A percentile compares a stretch with the other conserved stretches of the same genome.
phyloP scores from a whole-genome alignment of 2,113 vertebrate species.

The Casuarius casuarius region DNA sequence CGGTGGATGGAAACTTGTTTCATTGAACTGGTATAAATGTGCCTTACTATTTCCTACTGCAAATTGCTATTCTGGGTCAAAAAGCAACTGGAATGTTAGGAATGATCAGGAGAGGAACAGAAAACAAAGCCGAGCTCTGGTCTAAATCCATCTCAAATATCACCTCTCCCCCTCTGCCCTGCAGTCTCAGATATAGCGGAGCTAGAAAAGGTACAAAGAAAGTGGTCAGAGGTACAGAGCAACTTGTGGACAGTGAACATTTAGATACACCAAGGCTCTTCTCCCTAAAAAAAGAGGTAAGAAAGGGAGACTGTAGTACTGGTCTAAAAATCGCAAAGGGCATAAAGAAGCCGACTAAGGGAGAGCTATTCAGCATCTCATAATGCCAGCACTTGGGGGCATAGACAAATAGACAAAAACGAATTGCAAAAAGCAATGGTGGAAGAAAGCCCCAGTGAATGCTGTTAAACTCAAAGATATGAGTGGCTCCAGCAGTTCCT shows the following conservation, averaged over 20 bases:
- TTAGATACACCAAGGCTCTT: background rate
- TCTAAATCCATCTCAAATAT: background rate
- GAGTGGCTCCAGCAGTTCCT: background rate
- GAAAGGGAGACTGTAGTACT: background rate
- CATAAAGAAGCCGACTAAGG: background rate
- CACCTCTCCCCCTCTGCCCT: background rate
- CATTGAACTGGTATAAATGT: background rate
- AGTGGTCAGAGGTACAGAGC: background rate
- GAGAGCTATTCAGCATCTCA: background rate
- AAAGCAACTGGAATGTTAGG: slow-evolving; percentile 29
- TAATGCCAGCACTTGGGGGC: background rate
- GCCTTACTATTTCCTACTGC: background rate
- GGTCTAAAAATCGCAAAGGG: background rate
- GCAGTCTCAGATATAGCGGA: background rate
- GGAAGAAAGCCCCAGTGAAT: background rate
- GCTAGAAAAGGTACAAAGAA: background rate
- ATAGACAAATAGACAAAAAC: background rate
- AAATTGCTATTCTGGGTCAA: background rate
- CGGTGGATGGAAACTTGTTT: background rate
- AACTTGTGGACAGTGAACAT: background rate
- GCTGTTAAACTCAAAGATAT: background rate
- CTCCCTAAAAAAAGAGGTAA: too few relatives aligned
- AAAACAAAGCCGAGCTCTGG: slow-evolving; percentile 17
- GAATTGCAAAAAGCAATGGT: background rate
- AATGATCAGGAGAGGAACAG: slow-evolving; percentile 28